phyloP scores from a whole-genome alignment of 2,113 vertebrate species.

The Uropsilus gracilis region DNA sequence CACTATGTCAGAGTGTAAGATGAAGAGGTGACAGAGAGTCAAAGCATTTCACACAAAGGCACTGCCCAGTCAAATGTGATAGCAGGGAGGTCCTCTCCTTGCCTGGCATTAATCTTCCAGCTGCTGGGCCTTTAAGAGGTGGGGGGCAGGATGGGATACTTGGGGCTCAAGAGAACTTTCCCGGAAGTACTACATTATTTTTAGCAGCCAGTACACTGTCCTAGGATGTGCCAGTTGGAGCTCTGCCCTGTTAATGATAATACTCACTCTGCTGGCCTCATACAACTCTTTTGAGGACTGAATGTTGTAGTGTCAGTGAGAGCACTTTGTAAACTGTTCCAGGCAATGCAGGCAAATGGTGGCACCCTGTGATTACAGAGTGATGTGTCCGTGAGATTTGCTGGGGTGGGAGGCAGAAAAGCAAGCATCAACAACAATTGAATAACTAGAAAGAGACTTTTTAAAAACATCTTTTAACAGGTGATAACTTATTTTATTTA shows the following conservation, averaged over 20 bases:
- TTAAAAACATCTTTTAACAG: not conserved
- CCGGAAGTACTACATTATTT: not conserved
- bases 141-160: not conserved
- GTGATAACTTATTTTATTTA: not conserved
- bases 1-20: not conserved
- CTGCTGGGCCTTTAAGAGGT: not conserved
- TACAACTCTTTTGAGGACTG: not conserved
- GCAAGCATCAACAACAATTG: not conserved
- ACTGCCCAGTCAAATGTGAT: not conserved
- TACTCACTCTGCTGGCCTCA: not conserved
- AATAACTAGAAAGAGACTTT: not conserved
- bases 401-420: not conserved
- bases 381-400: rapidly evolving
- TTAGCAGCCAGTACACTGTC: not conserved
- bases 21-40: not conserved
- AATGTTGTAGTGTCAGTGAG: not conserved
- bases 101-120: not conserved
- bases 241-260: not conserved
- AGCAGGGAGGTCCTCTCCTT: not conserved
- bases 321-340: not conserved
- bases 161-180: not conserved
- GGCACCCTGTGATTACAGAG: not conserved
- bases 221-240: not conserved
- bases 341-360: not conserved
- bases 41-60: not conserved